Conservation (phyloP, 2,888 invertebrate genomes). For the Drosophila lacicola region DNA sequence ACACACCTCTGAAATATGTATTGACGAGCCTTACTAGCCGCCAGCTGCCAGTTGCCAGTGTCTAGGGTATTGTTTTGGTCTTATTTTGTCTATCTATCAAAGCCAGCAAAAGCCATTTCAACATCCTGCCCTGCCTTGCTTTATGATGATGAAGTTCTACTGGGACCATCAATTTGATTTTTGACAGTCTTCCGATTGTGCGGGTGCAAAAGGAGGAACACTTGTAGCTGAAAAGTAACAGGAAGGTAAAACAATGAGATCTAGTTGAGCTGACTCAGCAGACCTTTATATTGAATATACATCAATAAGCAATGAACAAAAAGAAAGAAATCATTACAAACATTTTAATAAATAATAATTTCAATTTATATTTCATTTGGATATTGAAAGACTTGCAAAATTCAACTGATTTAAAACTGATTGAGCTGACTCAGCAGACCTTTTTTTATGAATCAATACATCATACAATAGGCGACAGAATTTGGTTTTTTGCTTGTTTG, state of each 20-base stretch:
- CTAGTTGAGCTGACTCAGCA: conserved; percentile 30
- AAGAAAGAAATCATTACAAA: background rate
- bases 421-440: too few species aligned
- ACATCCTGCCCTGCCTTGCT: conserved; percentile 50
- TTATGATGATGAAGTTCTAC: conserved; percentile 40
- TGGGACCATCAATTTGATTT: conserved; percentile 69
- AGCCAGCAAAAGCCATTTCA: conserved; percentile 63
- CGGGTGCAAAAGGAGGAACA: conserved; percentile 21
- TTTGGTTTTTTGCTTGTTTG: too few species aligned
- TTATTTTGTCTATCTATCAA: conserved; percentile 68
- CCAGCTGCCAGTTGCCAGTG: conserved; percentile 19
- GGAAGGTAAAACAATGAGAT: conserved; percentile 18
- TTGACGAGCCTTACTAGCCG: conserved; percentile 50
- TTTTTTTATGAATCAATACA: too few species aligned
- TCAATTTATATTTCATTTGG: background rate
- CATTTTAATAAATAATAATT: background rate
- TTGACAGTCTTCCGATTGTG: conserved; percentile 49
- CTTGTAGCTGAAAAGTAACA: conserved; percentile 29
- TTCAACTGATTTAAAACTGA: too few species aligned
- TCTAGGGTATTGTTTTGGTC: conserved; percentile 50
- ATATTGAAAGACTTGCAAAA: background rate
- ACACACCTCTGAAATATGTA: conserved; percentile 58
- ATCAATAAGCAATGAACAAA: background rate
- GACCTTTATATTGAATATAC: conserved; percentile 5
- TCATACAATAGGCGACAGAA: too few species aligned